phyloP scores from a whole-genome alignment of 2,888 invertebrate genomes.

The Tupiocoris notatus region DNA sequence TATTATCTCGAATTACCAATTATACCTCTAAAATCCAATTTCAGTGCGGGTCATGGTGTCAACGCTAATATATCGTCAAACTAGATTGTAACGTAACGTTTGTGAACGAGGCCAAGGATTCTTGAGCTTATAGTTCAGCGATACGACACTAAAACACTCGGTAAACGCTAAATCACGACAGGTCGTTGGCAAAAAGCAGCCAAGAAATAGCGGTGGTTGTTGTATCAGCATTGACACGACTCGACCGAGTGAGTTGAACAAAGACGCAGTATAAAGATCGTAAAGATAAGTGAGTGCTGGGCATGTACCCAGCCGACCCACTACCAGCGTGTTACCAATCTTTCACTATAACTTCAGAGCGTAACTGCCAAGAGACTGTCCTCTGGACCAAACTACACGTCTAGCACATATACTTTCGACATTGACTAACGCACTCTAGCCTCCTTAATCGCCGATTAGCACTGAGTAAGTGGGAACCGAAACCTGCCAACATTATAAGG shows the following conservation, averaged over 20 bases:
- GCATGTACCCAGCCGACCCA: neutral
- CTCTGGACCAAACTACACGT: neutral
- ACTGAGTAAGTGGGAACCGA: no score
- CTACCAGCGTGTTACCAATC: neutral
- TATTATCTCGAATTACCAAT: no score
- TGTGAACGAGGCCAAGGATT: neutral
- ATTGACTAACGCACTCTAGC: no score
- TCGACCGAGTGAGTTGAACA: slow-evolving; percentile 32
- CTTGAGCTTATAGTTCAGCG: neutral
- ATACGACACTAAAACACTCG: neutral
- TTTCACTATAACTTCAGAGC: neutral
- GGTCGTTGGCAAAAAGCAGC: neutral
- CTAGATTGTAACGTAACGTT: neutral
- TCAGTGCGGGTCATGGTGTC: no score
- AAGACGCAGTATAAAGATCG: slow-evolving; percentile 29
- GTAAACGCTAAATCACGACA: slow-evolving; percentile 9
- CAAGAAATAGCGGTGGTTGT: slow-evolving; percentile 20
- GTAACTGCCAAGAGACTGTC: neutral
- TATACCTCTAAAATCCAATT: no score
- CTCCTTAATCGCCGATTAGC: no score
- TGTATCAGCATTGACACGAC: slow-evolving; percentile 20
- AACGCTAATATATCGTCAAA: no score
- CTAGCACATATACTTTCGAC: no score
- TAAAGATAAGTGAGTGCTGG: slow-evolving; percentile 37
- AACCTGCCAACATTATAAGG: no score